These are phyloP conservation scores for Apodemus speciosus DNA, from an alignment of 2,113 vertebrate species.

Conservation along the genomic window DNA sequence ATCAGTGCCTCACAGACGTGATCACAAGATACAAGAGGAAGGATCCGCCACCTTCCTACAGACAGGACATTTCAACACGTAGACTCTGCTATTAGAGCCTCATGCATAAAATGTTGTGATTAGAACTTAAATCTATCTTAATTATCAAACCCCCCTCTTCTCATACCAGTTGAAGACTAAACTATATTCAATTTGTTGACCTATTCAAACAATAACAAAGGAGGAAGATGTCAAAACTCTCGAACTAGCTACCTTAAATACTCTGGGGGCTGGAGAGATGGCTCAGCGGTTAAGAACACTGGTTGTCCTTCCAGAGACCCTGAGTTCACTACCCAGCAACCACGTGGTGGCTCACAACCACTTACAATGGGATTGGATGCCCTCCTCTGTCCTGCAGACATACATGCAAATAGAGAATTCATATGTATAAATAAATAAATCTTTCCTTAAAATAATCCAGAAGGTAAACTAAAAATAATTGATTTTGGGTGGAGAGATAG, in stretches of 20 bases:
- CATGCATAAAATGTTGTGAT: neutral
- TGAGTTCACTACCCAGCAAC: too few relatives aligned
- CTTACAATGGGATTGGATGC: too few relatives aligned
- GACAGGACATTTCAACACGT: neutral
- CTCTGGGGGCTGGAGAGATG: neutral
- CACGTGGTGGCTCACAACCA: too few relatives aligned
- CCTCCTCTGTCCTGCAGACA: too few relatives aligned
- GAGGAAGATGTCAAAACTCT: neutral
- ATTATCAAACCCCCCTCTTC: neutral
- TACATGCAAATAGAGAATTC: too few relatives aligned
- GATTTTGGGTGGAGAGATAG: too few relatives aligned
- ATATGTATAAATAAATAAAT: too few relatives aligned
- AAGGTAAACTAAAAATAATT: neutral
- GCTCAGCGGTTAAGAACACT: too few relatives aligned
- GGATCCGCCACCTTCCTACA: neutral
- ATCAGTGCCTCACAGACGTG: neutral
- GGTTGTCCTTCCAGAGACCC: too few relatives aligned
- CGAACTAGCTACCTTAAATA: neutral
- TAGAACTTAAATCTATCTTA: constrained; percentile 32
- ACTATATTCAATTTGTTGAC: neutral
- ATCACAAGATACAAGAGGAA: neutral
- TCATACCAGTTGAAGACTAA: neutral
- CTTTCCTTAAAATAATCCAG: neutral
- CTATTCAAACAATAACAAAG: neutral
- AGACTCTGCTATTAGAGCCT: neutral